A percentile compares a stretch with the other conserved stretches of the same genome.
phyloP scores from a whole-genome alignment of 2,888 invertebrate species.

The Volucella inanis region DNA sequence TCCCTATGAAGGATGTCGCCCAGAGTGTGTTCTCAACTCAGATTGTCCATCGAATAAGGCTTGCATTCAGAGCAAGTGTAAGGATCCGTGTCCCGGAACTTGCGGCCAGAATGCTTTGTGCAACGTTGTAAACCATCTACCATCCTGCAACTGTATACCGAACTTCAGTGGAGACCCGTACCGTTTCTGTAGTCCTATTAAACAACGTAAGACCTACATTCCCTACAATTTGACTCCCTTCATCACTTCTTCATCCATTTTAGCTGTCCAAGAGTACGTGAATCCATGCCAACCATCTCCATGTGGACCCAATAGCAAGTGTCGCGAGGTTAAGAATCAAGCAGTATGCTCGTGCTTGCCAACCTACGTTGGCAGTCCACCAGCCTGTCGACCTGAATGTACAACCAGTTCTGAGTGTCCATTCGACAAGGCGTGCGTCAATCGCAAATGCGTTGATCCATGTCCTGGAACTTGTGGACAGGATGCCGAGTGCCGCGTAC shows the following conservation, averaged over 20 bases:
- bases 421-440: slow-evolving; percentile 86
- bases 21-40: slow-evolving; percentile 89
- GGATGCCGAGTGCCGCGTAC: slow-evolving; percentile 84
- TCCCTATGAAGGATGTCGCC: slow-evolving; percentile 90
- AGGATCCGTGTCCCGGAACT: slow-evolving; percentile 90
- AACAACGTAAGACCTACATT: slow-evolving; percentile 83
- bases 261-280: slow-evolving; percentile 80
- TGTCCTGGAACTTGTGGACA: slow-evolving; percentile 90
- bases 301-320: slow-evolving; percentile 87
- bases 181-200: slow-evolving; percentile 84
- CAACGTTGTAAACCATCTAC: slow-evolving; percentile 88
- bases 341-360: slow-evolving; percentile 86
- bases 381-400: slow-evolving; percentile 91
- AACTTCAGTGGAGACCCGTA: slow-evolving; percentile 92
- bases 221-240: not conserved
- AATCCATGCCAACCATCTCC: slow-evolving; percentile 86
- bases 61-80: slow-evolving; percentile 88
- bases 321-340: slow-evolving; percentile 84
- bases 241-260: not conserved
- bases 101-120: slow-evolving; percentile 91
- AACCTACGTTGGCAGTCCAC: slow-evolving; percentile 87
- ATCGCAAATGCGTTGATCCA: slow-evolving; percentile 87
- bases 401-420: slow-evolving; percentile 88
- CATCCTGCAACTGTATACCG: slow-evolving; percentile 87
- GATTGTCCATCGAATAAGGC: slow-evolving; percentile 89